These are phyloP conservation scores for Crocuta crocuta DNA, from an alignment of 2,113 vertebrate genomes.

Conservation along the genomic window DNA sequence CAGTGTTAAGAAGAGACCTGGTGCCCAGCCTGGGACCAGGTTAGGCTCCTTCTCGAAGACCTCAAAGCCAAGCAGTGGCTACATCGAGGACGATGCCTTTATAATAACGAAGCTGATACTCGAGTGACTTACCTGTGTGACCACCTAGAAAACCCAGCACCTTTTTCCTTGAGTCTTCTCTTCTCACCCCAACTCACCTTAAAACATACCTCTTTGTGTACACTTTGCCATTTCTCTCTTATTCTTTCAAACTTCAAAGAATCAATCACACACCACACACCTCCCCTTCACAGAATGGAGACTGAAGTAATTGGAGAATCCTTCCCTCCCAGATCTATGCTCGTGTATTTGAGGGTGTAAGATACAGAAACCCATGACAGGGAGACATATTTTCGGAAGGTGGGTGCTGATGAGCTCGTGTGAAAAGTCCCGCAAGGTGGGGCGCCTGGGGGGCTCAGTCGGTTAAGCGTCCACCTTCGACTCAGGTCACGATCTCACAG, in stretches of 20 bases:
- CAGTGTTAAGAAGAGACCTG: not conserved
- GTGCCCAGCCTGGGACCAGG: too few species aligned
- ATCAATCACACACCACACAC: not conserved
- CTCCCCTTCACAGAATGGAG: not conserved
- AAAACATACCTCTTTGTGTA: fast-evolving
- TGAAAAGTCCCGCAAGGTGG: not conserved
- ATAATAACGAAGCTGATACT: fast-evolving
- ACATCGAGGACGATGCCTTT: fast-evolving
- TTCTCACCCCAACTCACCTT: not conserved
- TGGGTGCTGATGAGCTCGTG: fast-evolving
- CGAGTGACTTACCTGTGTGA: not conserved
- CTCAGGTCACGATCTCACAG: too few species aligned
- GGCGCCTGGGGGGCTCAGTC: too few species aligned
- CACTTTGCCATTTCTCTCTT: not conserved
- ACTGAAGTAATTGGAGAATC: not conserved
- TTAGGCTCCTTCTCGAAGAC: too few species aligned
- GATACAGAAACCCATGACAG: fast-evolving
- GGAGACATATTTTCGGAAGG: not conserved
- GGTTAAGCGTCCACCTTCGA: too few species aligned
- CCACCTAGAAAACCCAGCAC: not conserved
- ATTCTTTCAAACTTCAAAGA: not conserved
- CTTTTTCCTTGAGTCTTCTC: fast-evolving
- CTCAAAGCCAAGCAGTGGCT: not conserved
- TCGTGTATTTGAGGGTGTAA: fast-evolving
- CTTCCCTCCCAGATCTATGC: not conserved